Conservation (phyloP, 2,888 invertebrate genomes). For the Platypus cylindrus region DNA sequence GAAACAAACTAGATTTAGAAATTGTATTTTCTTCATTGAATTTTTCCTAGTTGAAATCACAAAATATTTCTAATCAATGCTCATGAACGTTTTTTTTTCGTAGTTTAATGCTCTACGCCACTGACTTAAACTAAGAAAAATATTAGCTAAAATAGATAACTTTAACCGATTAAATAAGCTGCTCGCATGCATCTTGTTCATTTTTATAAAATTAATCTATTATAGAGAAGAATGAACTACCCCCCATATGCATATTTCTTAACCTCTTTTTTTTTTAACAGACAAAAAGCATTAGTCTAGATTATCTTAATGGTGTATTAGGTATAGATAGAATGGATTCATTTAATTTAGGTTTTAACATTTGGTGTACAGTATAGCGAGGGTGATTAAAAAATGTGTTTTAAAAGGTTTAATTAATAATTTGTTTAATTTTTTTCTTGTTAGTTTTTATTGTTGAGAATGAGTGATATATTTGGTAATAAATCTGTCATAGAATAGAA, state of each 20-base stretch:
- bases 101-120: background rate
- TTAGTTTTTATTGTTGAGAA: too few relatives aligned
- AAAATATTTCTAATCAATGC: background rate
- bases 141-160: slow-evolving; percentile 17
- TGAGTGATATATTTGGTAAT: too few relatives aligned
- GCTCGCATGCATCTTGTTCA: slow-evolving; percentile 16
- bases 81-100: background rate
- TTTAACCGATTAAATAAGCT: slow-evolving; percentile 10
- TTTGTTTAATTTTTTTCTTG: too few relatives aligned
- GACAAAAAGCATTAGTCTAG: slow-evolving; percentile 11
- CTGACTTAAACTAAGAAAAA: slow-evolving; percentile 4
- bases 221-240: slow-evolving; percentile 15
- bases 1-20: too few relatives aligned
- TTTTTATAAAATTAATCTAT: slow-evolving; percentile 18
- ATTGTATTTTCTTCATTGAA: too few relatives aligned
- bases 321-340: too few relatives aligned
- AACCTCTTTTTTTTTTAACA: slow-evolving; percentile 7
- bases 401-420: too few relatives aligned
- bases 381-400: too few relatives aligned
- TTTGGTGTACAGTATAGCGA: too few relatives aligned
- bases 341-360: slow-evolving; percentile 13
- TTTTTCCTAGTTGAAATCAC: too few relatives aligned
- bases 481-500: too few relatives aligned
- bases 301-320: slow-evolving; percentile 14
- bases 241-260: too few relatives aligned